Evolutionary conservation across 2,113 vertebrate species (phyloP).

Genomic region (Oncorhynchus kisutch): DNA sequence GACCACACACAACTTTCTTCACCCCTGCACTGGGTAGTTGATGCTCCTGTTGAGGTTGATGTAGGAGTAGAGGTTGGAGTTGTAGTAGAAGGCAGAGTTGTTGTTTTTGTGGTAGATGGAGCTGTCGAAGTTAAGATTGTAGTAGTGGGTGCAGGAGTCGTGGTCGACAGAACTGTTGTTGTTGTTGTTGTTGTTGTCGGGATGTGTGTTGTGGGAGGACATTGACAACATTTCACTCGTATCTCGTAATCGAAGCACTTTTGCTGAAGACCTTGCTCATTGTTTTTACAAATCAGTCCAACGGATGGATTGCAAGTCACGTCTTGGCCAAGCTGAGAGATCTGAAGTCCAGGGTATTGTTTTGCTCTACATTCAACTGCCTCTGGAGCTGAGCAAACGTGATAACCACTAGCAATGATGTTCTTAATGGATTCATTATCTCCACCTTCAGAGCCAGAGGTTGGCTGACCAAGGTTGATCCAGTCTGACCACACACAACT

Average conservation of each 20-base stretch:
- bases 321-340: constrained; percentile 41
- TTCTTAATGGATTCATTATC: constrained; percentile 23
- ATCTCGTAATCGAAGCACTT: constrained; percentile 58
- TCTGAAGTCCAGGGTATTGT: neutral
- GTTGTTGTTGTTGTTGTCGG: no score
- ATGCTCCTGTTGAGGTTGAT: neutral
- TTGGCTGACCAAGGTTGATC: no score
- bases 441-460: constrained; percentile 28
- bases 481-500: no score
- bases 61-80: neutral
- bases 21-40: no score
- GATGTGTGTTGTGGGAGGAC: neutral
- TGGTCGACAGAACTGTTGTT: no score
- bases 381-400: neutral
- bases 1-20: no score
- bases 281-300: constrained; percentile 58
- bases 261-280: constrained; percentile 37
- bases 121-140: no score
- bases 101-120: no score
- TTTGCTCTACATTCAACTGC: constrained; percentile 23
- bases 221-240: constrained; percentile 26
- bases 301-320: constrained; percentile 21
- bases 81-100: no score
- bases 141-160: no score
- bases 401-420: constrained; percentile 8